Percentiles rank a stretch among this genome's conserved stretches.
These are phyloP conservation scores for Carapus acus DNA, from an alignment of 2,797 vertebrate genomes.

Conservation along the genomic window DNA sequence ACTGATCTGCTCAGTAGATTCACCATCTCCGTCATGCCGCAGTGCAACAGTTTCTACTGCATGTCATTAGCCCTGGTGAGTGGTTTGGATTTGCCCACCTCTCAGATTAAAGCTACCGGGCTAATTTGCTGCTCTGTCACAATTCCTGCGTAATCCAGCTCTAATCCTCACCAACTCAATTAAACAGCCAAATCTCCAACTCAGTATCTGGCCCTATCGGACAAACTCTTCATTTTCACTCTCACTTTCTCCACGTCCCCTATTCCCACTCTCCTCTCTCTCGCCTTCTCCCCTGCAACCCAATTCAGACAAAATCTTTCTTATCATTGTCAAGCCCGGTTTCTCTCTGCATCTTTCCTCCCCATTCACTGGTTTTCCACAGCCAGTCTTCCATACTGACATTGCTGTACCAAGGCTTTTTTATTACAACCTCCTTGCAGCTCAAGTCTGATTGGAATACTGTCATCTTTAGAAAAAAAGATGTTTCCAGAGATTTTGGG, in stretches of 20 bases:
- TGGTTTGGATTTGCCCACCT: slow-evolving; percentile 58
- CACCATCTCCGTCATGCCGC: too few species aligned
- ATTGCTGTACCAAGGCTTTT: too few species aligned
- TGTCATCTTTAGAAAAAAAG: background rate
- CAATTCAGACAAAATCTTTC: too few species aligned
- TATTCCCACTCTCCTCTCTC: slow-evolving; percentile 24
- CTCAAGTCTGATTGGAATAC: too few species aligned
- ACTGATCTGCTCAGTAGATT: too few species aligned
- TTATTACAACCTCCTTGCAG: too few species aligned
- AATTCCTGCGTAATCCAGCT: slow-evolving; percentile 71
- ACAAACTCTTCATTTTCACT: slow-evolving; percentile 46
- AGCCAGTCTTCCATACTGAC: background rate
- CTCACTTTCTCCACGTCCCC: slow-evolving; percentile 5
- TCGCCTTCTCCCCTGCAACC: slow-evolving; percentile 14
- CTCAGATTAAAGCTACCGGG: slow-evolving; percentile 72
- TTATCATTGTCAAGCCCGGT: too few species aligned
- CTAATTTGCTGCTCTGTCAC: slow-evolving; percentile 73
- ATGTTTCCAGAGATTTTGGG: slow-evolving; percentile 13
- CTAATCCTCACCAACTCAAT: slow-evolving; percentile 73
- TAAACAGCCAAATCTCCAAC: slow-evolving; percentile 71
- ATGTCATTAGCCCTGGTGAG: slow-evolving; percentile 54
- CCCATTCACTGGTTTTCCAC: background rate
- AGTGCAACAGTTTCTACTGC: too few species aligned
- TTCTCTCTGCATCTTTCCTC: too few species aligned
- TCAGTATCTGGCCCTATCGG: slow-evolving; percentile 62